Conservation (phyloP, 1,140 invertebrate species). For the Orchestia grillus region DNA sequence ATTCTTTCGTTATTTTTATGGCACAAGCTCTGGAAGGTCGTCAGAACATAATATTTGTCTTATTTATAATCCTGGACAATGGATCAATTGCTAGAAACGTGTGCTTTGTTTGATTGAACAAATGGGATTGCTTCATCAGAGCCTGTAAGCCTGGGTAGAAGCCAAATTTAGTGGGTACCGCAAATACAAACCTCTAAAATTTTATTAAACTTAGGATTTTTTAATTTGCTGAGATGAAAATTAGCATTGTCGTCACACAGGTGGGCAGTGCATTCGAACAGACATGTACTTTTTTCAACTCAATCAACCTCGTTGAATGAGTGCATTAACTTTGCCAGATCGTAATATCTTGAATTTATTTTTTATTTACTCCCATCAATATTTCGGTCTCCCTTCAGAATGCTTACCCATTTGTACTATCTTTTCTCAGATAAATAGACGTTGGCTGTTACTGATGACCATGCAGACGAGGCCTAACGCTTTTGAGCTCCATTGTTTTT, state of each 20-base stretch:
- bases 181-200: not conserved
- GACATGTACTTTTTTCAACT: too few relatives aligned
- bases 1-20: slow-evolving; percentile 50
- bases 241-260: not conserved
- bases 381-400: not conserved
- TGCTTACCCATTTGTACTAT: not conserved
- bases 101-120: not conserved
- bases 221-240: not conserved
- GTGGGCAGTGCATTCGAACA: not conserved
- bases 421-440: not conserved
- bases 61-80: slow-evolving; percentile 49
- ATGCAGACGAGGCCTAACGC: not conserved
- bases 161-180: not conserved
- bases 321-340: not conserved
- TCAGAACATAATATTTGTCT: slow-evolving; percentile 24
- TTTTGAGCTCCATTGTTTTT: not conserved
- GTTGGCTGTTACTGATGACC: not conserved
- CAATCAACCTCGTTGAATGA: not conserved
- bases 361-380: not conserved
- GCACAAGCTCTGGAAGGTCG: slow-evolving; percentile 20
- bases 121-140: not conserved
- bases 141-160: not conserved
- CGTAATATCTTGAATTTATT: not conserved
- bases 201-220: not conserved
- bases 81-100: not conserved